These are phyloP conservation scores for Lasaia peninsularis DNA, from an alignment of 1,140 invertebrate species.

Conservation along the genomic window DNA sequence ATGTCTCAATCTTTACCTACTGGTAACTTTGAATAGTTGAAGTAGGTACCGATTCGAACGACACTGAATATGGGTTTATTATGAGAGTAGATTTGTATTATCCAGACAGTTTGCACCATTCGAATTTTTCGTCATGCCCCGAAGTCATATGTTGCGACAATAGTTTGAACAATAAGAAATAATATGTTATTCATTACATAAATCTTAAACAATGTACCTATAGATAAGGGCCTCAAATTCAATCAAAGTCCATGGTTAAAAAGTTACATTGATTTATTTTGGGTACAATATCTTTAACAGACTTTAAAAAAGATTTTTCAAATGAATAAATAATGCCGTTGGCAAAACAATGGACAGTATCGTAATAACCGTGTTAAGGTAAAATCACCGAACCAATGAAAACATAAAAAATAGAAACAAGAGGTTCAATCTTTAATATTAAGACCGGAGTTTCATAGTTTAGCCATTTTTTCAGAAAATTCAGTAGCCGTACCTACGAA, in stretches of 20 bases:
- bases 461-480: constrained; percentile 48
- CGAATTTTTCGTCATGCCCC: constrained; percentile 71
- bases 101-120: constrained; percentile 64
- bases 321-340: constrained; percentile 71
- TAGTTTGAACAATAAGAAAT: constrained; percentile 44
- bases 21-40: constrained; percentile 64
- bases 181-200: constrained; percentile 73
- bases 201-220: constrained; percentile 73
- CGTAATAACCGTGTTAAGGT: constrained; percentile 60
- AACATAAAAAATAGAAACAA: constrained; percentile 19
- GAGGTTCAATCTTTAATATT: constrained; percentile 17
- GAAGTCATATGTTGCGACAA: constrained; percentile 36
- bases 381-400: constrained; percentile 47
- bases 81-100: constrained; percentile 67
- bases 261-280: constrained; percentile 63
- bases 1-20: constrained; percentile 67
- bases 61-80: constrained; percentile 71
- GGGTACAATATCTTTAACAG: constrained; percentile 48
- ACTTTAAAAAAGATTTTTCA: constrained; percentile 76
- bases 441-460: constrained; percentile 39
- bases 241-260: constrained; percentile 67
- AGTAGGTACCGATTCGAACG: constrained; percentile 41
- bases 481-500: constrained; percentile 50
- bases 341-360: constrained; percentile 62
- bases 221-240: constrained; percentile 70